These are phyloP conservation scores for Gastrophryne carolinensis DNA, from an alignment of 2,797 vertebrate genomes.

Conservation along the genomic window DNA sequence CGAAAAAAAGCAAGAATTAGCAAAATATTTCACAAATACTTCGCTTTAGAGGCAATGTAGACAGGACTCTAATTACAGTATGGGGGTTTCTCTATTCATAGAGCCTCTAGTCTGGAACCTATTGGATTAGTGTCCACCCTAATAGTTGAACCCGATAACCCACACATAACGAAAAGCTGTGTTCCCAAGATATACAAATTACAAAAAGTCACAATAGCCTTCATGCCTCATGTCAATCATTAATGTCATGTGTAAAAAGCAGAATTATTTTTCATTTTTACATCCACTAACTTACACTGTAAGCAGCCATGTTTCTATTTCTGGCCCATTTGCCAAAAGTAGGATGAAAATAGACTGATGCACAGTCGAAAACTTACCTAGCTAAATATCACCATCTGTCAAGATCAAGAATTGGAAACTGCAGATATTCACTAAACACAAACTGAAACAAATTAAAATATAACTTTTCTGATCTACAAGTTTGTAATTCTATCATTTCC, in stretches of 20 bases:
- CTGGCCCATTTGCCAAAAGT: constrained; percentile 63
- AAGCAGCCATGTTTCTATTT: constrained; percentile 52
- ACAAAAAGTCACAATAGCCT: background rate
- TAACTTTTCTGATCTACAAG: constrained; percentile 55
- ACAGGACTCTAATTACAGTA: too few species aligned
- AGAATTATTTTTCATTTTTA: constrained; percentile 50
- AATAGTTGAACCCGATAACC: too few species aligned
- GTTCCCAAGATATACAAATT: too few species aligned
- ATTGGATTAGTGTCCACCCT: too few species aligned
- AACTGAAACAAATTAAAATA: constrained; percentile 8
- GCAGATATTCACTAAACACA: constrained; percentile 52
- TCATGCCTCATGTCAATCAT: background rate
- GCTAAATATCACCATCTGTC: constrained; percentile 58
- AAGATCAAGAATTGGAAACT: constrained; percentile 71
- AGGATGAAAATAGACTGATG: constrained; percentile 62
- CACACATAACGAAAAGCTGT: too few species aligned
- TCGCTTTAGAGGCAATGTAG: too few species aligned
- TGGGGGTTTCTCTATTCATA: too few species aligned
- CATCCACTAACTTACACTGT: constrained; percentile 14
- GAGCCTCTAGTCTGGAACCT: too few species aligned
- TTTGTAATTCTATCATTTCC: constrained; percentile 71
- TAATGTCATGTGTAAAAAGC: background rate
- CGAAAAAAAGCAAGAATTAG: too few species aligned
- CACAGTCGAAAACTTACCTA: constrained; percentile 64
- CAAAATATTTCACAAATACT: too few species aligned